Percentiles rank a stretch among this genome's conserved stretches.
phyloP scores from a whole-genome alignment of 2,888 invertebrate genomes.

The Phania funesta region DNA sequence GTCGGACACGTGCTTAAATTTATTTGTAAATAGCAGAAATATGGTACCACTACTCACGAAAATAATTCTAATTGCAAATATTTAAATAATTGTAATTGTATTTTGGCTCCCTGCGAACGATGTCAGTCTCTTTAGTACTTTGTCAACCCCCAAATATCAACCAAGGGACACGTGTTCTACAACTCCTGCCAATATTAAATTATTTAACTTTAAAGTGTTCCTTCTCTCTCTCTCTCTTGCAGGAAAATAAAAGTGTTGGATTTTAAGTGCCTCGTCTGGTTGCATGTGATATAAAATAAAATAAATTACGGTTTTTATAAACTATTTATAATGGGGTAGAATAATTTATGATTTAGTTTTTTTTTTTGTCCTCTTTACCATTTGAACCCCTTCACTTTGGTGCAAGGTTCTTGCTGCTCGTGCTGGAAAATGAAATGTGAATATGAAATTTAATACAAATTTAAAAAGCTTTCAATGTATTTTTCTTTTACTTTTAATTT shows the following conservation, averaged over 20 bases:
- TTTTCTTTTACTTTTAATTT: not conserved
- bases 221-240: too few species aligned
- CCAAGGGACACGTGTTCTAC: too few species aligned
- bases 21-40: not conserved
- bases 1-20: too few species aligned
- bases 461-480: conserved; percentile 19
- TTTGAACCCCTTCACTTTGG: not conserved
- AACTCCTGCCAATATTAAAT: not conserved
- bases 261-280: not conserved
- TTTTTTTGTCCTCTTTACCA: not conserved
- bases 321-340: conserved; percentile 13
- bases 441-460: conserved; percentile 22
- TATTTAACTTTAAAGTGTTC: not conserved
- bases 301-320: conserved; percentile 18
- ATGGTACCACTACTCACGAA: too few species aligned
- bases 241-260: not conserved
- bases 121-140: too few species aligned
- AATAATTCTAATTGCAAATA: not conserved
- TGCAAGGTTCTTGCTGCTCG: not conserved
- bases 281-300: not conserved
- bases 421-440: not conserved
- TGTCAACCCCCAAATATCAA: too few species aligned
- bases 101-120: too few species aligned
- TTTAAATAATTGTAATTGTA: conserved; percentile 15
- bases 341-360: conserved; percentile 1